These are phyloP conservation scores for Tarsius wallacei DNA, from an alignment of 2,797 vertebrate species.

Conservation along the genomic window DNA sequence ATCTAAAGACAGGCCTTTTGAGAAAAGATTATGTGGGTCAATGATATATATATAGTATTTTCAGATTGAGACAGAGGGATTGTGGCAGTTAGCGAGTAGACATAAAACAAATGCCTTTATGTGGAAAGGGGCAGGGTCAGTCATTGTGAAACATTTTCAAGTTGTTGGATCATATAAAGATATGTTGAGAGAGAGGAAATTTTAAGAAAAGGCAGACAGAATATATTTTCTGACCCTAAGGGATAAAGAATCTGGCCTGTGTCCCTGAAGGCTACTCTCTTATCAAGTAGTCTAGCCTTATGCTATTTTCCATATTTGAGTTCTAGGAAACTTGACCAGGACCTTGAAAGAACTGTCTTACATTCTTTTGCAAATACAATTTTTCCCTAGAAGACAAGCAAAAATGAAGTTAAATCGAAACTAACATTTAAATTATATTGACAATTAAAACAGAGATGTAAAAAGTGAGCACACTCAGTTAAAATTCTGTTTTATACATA, in stretches of 20 bases:
- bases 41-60: background rate
- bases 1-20: background rate
- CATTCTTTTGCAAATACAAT: background rate
- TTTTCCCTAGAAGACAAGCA: background rate
- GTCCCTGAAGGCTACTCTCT: background rate
- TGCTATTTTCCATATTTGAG: background rate
- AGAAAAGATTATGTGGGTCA: background rate
- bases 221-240: background rate
- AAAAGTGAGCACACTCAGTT: background rate
- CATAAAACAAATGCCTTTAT: background rate
- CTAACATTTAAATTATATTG: background rate
- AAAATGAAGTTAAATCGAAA: background rate
- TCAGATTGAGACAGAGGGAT: background rate
- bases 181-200: background rate
- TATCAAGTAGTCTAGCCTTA: background rate
- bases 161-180: background rate
- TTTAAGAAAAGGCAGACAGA: background rate
- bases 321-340: background rate
- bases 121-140: background rate
- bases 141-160: background rate
- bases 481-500: background rate
- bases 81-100: background rate
- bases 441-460: background rate
- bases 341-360: background rate
- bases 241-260: background rate